Conservation (phyloP, 2,888 invertebrate genomes). For the Archaeoteleia sp. region DNA sequence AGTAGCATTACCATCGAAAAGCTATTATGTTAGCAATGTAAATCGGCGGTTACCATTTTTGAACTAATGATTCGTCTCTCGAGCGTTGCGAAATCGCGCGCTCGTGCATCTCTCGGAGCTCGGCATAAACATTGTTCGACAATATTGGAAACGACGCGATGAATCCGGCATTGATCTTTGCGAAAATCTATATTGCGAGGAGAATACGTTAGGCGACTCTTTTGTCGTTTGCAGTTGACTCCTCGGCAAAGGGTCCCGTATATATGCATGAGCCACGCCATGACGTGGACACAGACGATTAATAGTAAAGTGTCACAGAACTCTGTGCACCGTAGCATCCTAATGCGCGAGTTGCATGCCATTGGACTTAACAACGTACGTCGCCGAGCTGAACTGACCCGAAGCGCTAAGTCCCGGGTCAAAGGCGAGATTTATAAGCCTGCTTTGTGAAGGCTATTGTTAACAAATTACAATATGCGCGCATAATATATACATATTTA, state of each 20-base stretch:
- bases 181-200: slow-evolving; percentile 12
- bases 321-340: slow-evolving; percentile 47
- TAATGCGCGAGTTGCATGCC: slow-evolving; percentile 58
- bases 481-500: slow-evolving; percentile 28
- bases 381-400: slow-evolving; percentile 33
- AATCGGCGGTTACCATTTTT: slow-evolving; percentile 29
- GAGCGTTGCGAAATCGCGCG: no score
- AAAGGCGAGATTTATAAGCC: slow-evolving; percentile 48
- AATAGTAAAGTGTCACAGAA: slow-evolving; percentile 56
- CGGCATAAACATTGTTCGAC: no score
- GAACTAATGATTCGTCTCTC: not conserved
- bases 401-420: slow-evolving; percentile 43
- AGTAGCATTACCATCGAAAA: slow-evolving; percentile 40
- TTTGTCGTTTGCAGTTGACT: slow-evolving; percentile 17
- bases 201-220: slow-evolving; percentile 19
- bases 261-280: slow-evolving; percentile 50
- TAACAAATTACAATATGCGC: slow-evolving; percentile 32
- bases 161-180: slow-evolving; percentile 6
- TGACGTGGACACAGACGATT: slow-evolving; percentile 50
- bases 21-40: slow-evolving; percentile 44
- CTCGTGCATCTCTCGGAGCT: no score
- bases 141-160: not conserved
- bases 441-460: slow-evolving; percentile 31
- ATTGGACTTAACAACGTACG: slow-evolving; percentile 41
- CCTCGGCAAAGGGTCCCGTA: slow-evolving; percentile 34